phyloP scores from a whole-genome alignment of 2,113 vertebrate genomes.

The Hemichromis elongatus region DNA sequence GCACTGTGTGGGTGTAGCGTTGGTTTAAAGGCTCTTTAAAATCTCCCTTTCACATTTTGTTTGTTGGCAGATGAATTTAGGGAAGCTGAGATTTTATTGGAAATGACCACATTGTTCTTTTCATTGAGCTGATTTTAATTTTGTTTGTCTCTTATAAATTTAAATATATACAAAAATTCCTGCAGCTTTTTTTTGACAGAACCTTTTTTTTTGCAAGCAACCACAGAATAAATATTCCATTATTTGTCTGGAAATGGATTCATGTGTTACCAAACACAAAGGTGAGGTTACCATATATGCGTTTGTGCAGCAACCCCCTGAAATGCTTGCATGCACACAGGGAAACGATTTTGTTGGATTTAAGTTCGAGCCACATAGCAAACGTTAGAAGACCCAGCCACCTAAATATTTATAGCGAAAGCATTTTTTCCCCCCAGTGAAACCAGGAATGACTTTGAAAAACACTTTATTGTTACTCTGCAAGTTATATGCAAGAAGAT shows the following conservation, averaged over 20 bases:
- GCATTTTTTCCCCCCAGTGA: not conserved
- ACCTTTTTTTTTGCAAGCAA: not conserved
- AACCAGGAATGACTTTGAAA: not conserved
- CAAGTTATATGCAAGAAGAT: not conserved
- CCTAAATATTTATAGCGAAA: not conserved
- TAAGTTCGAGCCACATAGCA: not conserved
- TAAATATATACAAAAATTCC: not conserved
- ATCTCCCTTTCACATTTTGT: not conserved
- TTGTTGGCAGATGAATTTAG: not conserved
- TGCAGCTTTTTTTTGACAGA: not conserved
- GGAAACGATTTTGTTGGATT: not conserved
- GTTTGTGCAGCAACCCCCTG: rapidly evolving
- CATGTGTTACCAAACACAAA: rapidly evolving
- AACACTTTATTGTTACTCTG: not conserved
- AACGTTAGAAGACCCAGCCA: not conserved
- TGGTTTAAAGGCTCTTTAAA: not conserved
- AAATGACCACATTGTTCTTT: not conserved
- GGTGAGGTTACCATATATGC: not conserved
- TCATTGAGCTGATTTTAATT: not conserved
- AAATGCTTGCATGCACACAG: not conserved
- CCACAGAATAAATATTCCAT: not conserved
- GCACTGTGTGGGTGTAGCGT: not conserved
- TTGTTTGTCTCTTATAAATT: not conserved
- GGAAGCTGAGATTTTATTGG: not conserved
- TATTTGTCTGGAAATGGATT: not conserved